Conservation (phyloP, 2,888 invertebrate species). For the Cerastis rubricosa region DNA sequence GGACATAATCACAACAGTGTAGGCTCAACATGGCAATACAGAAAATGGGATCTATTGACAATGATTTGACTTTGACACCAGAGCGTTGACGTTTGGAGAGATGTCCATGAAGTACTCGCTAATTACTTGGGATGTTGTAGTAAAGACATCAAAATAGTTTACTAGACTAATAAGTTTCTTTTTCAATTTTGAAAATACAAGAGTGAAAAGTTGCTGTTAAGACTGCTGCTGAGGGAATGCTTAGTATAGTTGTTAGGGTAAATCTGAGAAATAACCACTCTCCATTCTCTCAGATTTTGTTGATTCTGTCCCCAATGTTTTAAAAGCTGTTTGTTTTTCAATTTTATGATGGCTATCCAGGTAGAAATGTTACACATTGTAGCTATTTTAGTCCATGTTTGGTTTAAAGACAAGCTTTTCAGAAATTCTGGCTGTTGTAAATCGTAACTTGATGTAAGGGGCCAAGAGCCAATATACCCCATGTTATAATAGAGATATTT, state of each 20-base stretch:
- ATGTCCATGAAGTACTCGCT: background rate
- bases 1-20: background rate
- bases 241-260: background rate
- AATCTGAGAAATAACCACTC: background rate
- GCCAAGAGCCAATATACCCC: no score
- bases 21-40: constrained; percentile 12
- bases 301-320: background rate
- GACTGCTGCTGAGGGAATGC: background rate
- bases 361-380: background rate
- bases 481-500: no score
- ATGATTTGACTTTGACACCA: constrained; percentile 1
- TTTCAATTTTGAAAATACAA: background rate
- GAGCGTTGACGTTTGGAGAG: constrained; percentile 29
- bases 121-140: background rate
- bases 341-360: background rate
- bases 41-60: background rate
- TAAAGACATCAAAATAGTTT: background rate
- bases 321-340: background rate
- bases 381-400: no score
- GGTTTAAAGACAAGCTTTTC: background rate
- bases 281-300: background rate
- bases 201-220: background rate
- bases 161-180: background rate
- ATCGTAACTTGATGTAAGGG: background rate
- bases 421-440: background rate